Conservation (phyloP, 2,888 invertebrate species). For the Agriopis aurantiaria region DNA sequence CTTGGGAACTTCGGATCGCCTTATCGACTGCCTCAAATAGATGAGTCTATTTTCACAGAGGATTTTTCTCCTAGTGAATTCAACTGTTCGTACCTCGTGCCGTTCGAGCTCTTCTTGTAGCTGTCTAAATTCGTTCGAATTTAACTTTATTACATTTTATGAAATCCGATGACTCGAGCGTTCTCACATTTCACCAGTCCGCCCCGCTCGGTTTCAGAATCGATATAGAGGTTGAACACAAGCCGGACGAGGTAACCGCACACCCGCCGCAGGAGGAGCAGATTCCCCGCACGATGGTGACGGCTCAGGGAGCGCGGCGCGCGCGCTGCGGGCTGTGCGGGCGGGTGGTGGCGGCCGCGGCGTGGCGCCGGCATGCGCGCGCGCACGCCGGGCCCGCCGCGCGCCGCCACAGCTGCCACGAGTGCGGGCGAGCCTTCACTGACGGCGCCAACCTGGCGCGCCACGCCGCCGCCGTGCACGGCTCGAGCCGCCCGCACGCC, state of each 20-base stretch:
- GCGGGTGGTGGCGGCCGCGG: slow-evolving; percentile 60
- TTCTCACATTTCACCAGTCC: background rate
- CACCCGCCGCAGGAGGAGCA: background rate
- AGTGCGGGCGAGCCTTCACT: slow-evolving; percentile 83
- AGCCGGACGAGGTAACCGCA: background rate
- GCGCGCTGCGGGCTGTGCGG: slow-evolving; percentile 69
- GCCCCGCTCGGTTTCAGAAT: slow-evolving; percentile 33
- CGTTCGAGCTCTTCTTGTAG: too few species aligned
- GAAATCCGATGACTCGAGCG: background rate
- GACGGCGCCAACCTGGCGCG: slow-evolving; percentile 81
- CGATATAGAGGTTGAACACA: slow-evolving; percentile 16
- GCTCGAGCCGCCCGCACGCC: slow-evolving; percentile 70
- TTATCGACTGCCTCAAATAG: too few species aligned
- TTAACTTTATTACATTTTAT: too few species aligned
- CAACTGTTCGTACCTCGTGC: too few species aligned
- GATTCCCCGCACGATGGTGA: background rate
- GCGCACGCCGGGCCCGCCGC: slow-evolving; percentile 71
- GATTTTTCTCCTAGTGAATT: too few species aligned
- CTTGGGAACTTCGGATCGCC: too few species aligned
- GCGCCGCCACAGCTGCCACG: slow-evolving; percentile 77
- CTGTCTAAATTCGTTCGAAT: too few species aligned
- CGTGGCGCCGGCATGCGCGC: slow-evolving; percentile 79
- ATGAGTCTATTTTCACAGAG: too few species aligned
- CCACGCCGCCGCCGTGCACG: slow-evolving; percentile 82
- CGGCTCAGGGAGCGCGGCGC: slow-evolving; percentile 48